phyloP scores from a whole-genome alignment of 2,888 invertebrate genomes.

The Acrobeloides nanus region DNA sequence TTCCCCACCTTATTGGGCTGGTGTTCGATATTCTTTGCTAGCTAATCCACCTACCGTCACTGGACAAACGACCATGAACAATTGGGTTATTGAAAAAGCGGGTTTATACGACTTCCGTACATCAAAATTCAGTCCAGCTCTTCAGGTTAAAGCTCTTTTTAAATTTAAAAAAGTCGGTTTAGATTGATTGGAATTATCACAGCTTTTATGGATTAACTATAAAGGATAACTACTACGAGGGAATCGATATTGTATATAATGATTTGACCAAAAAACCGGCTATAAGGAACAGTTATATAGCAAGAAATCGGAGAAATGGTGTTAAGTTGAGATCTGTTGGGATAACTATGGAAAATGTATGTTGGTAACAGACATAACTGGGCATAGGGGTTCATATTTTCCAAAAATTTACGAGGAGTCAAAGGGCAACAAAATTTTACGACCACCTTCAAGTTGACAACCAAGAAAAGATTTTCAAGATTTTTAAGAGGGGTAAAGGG shows the following conservation, averaged over 20 bases:
- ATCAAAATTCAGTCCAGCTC: slow-evolving; percentile 54
- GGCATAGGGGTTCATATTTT: not conserved
- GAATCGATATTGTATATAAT: slow-evolving; percentile 84
- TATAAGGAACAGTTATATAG: slow-evolving; percentile 31
- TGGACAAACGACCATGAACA: slow-evolving; percentile 72
- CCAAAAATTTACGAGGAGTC: no score
- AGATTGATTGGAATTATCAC: slow-evolving; percentile 63
- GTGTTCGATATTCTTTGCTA: slow-evolving; percentile 77
- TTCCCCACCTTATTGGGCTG: slow-evolving; percentile 86
- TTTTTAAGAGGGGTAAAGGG: no score
- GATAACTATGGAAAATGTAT: slow-evolving; percentile 61
- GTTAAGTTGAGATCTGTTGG: slow-evolving; percentile 57
- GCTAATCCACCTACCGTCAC: slow-evolving; percentile 62
- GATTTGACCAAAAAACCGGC: slow-evolving; percentile 72
- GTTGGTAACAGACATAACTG: slow-evolving; percentile 8
- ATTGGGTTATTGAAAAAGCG: slow-evolving; percentile 78
- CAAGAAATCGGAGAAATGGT: slow-evolving; percentile 63
- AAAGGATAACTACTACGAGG: slow-evolving; percentile 79
- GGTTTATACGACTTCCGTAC: slow-evolving; percentile 77
- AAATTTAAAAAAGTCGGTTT: slow-evolving; percentile 5
- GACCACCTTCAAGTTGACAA: no score
- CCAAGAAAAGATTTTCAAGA: no score
- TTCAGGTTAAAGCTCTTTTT: slow-evolving; percentile 45
- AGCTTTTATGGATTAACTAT: slow-evolving; percentile 57
- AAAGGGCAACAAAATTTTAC: no score